Conservation (phyloP, 53 echinoderm and acorn worm genomes). For the Stichopus horrens region DNA sequence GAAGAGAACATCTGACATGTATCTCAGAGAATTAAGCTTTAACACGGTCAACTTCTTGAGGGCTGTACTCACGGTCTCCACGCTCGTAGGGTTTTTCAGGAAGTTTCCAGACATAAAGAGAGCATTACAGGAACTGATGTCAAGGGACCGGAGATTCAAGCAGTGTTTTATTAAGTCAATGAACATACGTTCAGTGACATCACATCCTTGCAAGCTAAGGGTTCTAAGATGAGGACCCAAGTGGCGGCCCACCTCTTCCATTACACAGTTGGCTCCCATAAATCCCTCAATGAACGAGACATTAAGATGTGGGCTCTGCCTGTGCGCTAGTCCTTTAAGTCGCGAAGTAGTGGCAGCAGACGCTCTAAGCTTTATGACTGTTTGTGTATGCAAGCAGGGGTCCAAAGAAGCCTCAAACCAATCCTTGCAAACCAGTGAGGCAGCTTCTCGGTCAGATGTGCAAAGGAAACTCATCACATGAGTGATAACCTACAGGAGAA, state of each 20-base stretch:
- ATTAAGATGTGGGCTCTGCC: slow-evolving; percentile 85
- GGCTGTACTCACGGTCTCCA: slow-evolving; percentile 30
- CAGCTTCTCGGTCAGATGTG: slow-evolving; percentile 78
- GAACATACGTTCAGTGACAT: slow-evolving; percentile 76
- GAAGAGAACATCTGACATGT: slow-evolving; percentile 74
- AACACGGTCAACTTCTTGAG: slow-evolving; percentile 62
- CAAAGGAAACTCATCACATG: slow-evolving; percentile 79
- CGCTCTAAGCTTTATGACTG: slow-evolving; percentile 73
- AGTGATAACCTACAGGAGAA: slow-evolving; percentile 68
- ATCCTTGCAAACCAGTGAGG: slow-evolving; percentile 58
- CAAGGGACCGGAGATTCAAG: slow-evolving; percentile 56
- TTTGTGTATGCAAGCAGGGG: slow-evolving; percentile 74
- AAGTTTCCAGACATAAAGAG: slow-evolving; percentile 98
- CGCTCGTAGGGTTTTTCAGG: slow-evolving; percentile 57
- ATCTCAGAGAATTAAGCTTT: slow-evolving; percentile 66
- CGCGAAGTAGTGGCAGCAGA: slow-evolving; percentile 55
- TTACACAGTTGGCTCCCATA: slow-evolving; percentile 56
- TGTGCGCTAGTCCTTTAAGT: slow-evolving; percentile 64
- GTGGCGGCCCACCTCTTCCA: slow-evolving; percentile 75
- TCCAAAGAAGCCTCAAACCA: slow-evolving; percentile 92
- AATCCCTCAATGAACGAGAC: slow-evolving; percentile 78
- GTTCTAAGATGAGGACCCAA: slow-evolving; percentile 73
- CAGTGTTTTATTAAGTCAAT: slow-evolving; percentile 73
- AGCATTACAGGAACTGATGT: slow-evolving; percentile 87
- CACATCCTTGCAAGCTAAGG: slow-evolving; percentile 85